phyloP scores from a whole-genome alignment of 2,888 invertebrate species.

The Amiota mariae region DNA sequence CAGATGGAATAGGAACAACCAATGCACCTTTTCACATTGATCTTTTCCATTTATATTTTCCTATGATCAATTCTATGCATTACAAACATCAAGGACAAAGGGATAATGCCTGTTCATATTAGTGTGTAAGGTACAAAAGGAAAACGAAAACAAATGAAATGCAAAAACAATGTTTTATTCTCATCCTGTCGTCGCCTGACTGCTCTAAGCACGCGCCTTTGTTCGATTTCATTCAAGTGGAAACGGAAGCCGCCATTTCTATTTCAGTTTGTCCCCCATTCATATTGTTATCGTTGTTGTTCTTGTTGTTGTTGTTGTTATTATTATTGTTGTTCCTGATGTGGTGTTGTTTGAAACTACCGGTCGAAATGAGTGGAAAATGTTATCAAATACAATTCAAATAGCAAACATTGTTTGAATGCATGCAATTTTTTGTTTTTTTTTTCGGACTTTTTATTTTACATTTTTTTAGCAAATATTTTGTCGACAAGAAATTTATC shows the following conservation, averaged over 20 bases:
- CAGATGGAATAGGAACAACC: too few species aligned
- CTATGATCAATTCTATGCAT: too few species aligned
- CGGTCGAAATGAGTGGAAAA: not conserved
- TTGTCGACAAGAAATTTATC: not conserved
- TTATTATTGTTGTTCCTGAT: not conserved
- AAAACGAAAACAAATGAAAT: constrained; percentile 38
- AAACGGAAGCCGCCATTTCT: constrained; percentile 45
- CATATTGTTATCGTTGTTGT: not conserved
- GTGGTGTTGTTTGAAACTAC: too few species aligned
- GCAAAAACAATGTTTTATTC: constrained; percentile 37
- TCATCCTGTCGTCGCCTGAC: not conserved
- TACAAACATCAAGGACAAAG: not conserved
- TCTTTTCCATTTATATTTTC: too few species aligned
- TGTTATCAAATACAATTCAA: constrained; percentile 11
- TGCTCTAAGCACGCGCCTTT: constrained; percentile 53
- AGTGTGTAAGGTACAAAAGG: not conserved
- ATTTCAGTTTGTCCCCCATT: not conserved
- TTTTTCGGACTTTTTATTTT: not conserved
- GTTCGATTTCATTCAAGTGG: constrained; percentile 57
- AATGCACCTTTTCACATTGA: too few species aligned
- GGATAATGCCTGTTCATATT: too few species aligned
- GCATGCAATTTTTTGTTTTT: not conserved
- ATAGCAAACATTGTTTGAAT: constrained; percentile 5
- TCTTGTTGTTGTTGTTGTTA: not conserved
- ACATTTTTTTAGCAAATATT: not conserved